phyloP scores from a whole-genome alignment of 2,797 vertebrate species.

The Gadopsis bispinosus region DNA sequence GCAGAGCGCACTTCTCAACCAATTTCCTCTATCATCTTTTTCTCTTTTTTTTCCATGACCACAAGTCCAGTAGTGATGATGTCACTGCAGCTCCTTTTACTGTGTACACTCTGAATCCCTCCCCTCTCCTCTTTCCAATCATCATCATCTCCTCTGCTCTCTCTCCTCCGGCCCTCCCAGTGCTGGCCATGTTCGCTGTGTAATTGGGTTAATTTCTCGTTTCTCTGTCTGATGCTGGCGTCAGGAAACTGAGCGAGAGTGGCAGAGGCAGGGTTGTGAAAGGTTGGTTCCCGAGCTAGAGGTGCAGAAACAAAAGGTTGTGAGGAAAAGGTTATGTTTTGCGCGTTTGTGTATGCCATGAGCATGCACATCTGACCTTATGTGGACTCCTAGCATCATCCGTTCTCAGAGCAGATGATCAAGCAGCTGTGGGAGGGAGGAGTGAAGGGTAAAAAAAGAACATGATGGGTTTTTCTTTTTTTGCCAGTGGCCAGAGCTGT shows the following conservation, averaged over 20 bases:
- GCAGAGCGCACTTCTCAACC: not conserved
- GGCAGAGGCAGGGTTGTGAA: not conserved
- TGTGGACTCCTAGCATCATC: not conserved
- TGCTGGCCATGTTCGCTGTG: conserved; percentile 36
- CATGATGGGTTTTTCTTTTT: not conserved
- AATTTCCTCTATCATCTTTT: not conserved
- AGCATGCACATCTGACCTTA: conserved; percentile 9
- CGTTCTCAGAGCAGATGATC: conserved; percentile 52
- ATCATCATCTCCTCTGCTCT: conserved; percentile 9
- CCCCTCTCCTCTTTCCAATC: not conserved
- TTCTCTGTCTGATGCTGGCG: conserved; percentile 29
- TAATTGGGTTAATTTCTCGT: conserved; percentile 60
- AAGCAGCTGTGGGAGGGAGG: conserved; percentile 23
- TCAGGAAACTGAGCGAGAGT: conserved; percentile 17
- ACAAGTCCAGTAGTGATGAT: conserved; percentile 3
- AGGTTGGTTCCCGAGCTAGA: not conserved
- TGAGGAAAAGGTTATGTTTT: not conserved
- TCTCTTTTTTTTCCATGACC: not conserved
- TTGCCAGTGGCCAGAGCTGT: conserved; percentile 23
- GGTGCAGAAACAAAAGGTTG: conserved; percentile 4
- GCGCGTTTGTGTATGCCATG: not conserved
- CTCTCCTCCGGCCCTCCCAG: conserved; percentile 5
- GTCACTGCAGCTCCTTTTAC: conserved; percentile 21
- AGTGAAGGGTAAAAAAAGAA: conserved; percentile 31
- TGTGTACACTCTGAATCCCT: not conserved